Base-by-base conservation (phyloP, 1,140 invertebrate genomes). In the Diorhabda elongata region DNA sequence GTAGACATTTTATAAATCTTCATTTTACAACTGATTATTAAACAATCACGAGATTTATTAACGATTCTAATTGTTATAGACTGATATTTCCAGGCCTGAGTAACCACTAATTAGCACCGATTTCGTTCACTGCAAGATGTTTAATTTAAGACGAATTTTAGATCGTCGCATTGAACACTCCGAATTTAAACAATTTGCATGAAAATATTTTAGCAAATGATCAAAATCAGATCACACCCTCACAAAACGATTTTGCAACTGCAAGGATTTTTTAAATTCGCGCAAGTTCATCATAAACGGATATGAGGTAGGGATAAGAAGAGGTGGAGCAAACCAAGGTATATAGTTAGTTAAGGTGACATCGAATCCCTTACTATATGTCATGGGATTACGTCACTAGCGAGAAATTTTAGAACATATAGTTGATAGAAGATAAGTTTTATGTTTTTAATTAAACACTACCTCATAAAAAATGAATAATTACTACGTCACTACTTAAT, bases 1-100 rank as follows among this genome's bases (percentile, higher is more conserved):
- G 73, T 77, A 72, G 77, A 77, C 74, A 74, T 67, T 69, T 74
- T 78, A 72, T 73, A 76, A 76, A 76, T 74, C 74, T 78, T 78
- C 78, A 79, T 79, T 76, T 79, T 79, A 52, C 2, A 42, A 57
- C 52, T 44, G 44, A 3, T 43, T 65, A 26, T 44, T 26, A 9
- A 42, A 65, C 8, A 57, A 42, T 26, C 59, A 56, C 52, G 42
- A 58, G 58, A 60, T 26, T 52, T 26, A 26, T 26, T 26, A 11
- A 66, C 42, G 43, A 42, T 58, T 66, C 52, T 42, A 8, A 26
- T 1, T 26, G 26, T 26, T 26, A 26, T 26, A 26, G 26, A 26
- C 26, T 26, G 26, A 26, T 26, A 26, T 26, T 26, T 1, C 26
- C 26, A 26, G 26, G 1, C 26, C 26, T 26, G 26, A 26, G 26